Evolutionary conservation across 2,888 invertebrate species (phyloP), one percentile per base, ranked within the genome.

Genomic region (Drosophila fungiperda): DNA sequence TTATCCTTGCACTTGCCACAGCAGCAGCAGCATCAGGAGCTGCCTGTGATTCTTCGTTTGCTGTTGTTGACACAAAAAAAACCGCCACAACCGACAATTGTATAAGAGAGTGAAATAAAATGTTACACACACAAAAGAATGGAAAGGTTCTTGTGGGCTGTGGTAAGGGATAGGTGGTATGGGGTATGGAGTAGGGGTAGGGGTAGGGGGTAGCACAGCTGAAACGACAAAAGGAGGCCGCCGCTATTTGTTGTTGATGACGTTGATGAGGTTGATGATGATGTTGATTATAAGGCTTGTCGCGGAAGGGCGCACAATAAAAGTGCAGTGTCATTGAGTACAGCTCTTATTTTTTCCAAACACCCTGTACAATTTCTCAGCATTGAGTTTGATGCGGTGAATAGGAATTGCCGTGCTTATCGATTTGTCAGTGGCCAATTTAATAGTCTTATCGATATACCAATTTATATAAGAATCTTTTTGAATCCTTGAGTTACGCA

Each of bases 251-350:
- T 33, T 63, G 68, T 54, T 69, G 60, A 60, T 68, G 68, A 66
- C 53, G 42, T 59, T 68, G 68, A 76, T 76, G 38, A 38, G 26
- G 36, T 36, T 66, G 60, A 55, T 67, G 57, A 66, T 67, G 55
- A 70, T 49, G 54, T 59, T 68, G 68, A 76, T 76, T 77, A 71
- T 71, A 74, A 65, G 74, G 50, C 78, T 68, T 78, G 78, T 78
- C 77, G 78, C 74, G 61, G 29, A 78, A 71, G 67, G 78, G 67
- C 67, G 64, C 54, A 64, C 57, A 64, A 76, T 58, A 77, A 78
- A 78, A 78, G 71, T 74, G 64, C 78, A 74, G 67, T 75, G 55
- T 74, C 78, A 78, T 78, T 78, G 71, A 71, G 54, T 59, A 68
- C 35, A 71, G 50, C 8, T 36, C 15, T 29, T 36, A 3, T 50